Evolutionary conservation across 2,797 vertebrate genomes (phyloP), one percentile per base, ranked within the genome.

Genomic region (Chanos chanos): DNA sequence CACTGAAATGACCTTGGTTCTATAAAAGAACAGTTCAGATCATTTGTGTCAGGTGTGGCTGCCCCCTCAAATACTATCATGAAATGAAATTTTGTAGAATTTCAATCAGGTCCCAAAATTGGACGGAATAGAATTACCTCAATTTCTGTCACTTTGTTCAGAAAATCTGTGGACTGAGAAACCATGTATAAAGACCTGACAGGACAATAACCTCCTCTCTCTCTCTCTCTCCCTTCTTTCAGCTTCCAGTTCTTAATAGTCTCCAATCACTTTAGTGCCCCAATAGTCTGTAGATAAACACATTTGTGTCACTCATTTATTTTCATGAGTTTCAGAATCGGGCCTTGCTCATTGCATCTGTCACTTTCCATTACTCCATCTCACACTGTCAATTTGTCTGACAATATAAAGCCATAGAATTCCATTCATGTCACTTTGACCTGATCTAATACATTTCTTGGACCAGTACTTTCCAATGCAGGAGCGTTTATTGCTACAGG

Each of bases 281-380:
- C 76, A 75, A 71, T 44, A 40, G 73, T 72, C 73, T 44, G 45
- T 54, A 68, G 68, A 83, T 82, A 75, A 82, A 80, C 67, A 79
- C 71, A 75, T 78, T 81, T 81, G 72, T 83, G 68, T 41, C 53
- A 70, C 77, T 86, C 82, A 78, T 87, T 85, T 75, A 82, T 84
- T 83, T 85, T 80, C 83, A 86, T 84, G 74, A 80, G 71, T 73
- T 77, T 72, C 50, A 65, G 60, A 77, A 75, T 77, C 53, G 21
- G 57, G 62, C 65, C 65, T 36, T 45, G 65, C 72, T 71, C 69
- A 61, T 68, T 72, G 72, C 72, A 67, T 67, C 73, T 81, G 81
- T 77, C 79, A 70, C 49, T 41, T 45, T 48, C 76, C 51, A 74
- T 81, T 77, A 71, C 59, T 73, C 63, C 39, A 39, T 41, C 55